Evolutionary conservation across 2,888 invertebrate genomes (phyloP).

Genomic region (Campaea margaritaria): DNA sequence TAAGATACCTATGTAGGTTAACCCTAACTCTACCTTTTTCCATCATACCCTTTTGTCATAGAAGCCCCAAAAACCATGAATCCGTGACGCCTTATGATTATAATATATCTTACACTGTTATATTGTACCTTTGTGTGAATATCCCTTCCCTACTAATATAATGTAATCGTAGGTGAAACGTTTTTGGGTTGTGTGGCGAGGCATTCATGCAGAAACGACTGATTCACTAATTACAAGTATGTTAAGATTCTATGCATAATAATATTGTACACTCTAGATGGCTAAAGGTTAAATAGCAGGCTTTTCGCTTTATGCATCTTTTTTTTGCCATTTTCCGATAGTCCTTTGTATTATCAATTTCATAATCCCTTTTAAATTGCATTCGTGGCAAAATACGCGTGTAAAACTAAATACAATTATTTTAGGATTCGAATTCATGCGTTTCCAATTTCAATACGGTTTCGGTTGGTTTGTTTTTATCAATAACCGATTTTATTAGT

Average conservation of each 20-base stretch:
- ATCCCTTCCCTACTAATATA: too few species aligned
- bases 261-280: too few species aligned
- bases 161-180: too few species aligned
- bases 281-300: too few species aligned
- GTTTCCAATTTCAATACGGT: constrained; percentile 12
- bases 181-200: too few species aligned
- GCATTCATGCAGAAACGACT: too few species aligned
- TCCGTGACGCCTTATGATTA: constrained; percentile 3
- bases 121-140: too few species aligned
- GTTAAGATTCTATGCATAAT: too few species aligned
- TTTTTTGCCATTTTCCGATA: too few species aligned
- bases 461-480: neutral
- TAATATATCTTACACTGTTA: neutral
- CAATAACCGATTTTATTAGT: neutral
- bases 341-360: constrained; percentile 13
- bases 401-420: constrained; percentile 28
- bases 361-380: constrained; percentile 54
- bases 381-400: constrained; percentile 32
- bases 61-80: neutral
- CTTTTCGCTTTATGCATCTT: too few species aligned
- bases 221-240: too few species aligned
- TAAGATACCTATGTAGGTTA: neutral
- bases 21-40: neutral
- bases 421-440: constrained; percentile 32
- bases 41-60: constrained; percentile 1